These are phyloP conservation scores for Pristionchus entomophagus DNA, from an alignment of 2,888 invertebrate genomes.

Conservation along the genomic window DNA sequence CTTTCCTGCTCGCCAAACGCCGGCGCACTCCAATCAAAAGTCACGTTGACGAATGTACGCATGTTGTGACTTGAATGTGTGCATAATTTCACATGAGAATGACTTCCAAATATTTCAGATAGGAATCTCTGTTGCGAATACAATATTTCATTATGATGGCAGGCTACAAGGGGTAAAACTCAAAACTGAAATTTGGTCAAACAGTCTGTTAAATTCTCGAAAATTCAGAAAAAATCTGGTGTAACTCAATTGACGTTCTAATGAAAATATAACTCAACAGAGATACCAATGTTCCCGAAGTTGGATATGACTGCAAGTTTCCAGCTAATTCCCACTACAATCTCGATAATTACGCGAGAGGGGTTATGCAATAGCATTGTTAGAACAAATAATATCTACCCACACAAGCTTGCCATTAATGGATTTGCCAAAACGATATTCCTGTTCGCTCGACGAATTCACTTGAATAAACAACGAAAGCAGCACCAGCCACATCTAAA, in stretches of 20 bases:
- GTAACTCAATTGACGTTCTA: not conserved
- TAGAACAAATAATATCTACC: not conserved
- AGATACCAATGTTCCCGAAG: not conserved
- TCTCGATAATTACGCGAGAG: not conserved
- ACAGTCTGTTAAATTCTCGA: too few relatives aligned
- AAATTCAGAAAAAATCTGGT: not conserved
- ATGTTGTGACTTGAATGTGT: not conserved
- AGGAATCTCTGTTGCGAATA: not conserved
- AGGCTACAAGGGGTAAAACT: too few relatives aligned
- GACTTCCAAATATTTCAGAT: not conserved
- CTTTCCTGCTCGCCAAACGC: not conserved
- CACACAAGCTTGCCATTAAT: not conserved
- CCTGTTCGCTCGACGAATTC: not conserved
- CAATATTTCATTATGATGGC: too few relatives aligned
- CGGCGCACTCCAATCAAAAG: not conserved
- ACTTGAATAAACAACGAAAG: not conserved
- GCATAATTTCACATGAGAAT: not conserved
- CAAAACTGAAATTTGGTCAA: too few relatives aligned
- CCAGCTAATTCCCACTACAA: too few relatives aligned
- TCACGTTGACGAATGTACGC: not conserved
- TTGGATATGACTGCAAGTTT: too few relatives aligned
- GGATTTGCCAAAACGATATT: not conserved
- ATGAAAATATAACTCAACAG: not conserved
- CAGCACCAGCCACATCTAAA: not conserved
- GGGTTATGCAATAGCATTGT: not conserved